Conservation (phyloP, 2,797 vertebrate genomes). For the Allobates femoralis region DNA sequence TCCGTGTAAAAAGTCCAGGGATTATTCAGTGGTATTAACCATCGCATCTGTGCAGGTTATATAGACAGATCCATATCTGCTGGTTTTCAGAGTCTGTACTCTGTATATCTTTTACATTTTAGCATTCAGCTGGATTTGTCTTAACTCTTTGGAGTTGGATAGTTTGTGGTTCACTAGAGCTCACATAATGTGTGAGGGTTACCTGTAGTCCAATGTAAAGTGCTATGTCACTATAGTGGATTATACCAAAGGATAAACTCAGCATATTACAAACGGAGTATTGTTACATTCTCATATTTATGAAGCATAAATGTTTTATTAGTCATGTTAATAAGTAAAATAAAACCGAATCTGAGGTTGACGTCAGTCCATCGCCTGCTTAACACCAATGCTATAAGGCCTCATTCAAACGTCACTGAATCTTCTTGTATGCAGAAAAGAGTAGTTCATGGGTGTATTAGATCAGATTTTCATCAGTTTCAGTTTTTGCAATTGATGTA, state of each 20-base stretch:
- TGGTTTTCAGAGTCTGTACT: neutral
- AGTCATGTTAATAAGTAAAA: too few species aligned
- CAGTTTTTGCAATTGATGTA: too few species aligned
- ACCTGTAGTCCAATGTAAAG: neutral
- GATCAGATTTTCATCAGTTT: too few species aligned
- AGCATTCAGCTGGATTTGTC: neutral
- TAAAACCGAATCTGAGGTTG: too few species aligned
- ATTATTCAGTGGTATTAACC: neutral
- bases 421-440: too few species aligned
- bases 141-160: neutral
- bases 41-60: neutral
- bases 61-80: neutral
- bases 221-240: neutral
- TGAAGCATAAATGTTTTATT: neutral
- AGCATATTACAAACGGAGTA: neutral
- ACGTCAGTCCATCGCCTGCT: too few species aligned
- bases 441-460: too few species aligned
- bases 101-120: neutral
- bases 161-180: too few species aligned
- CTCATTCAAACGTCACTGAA: too few species aligned
- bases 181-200: too few species aligned
- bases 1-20: neutral
- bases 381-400: too few species aligned
- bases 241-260: neutral
- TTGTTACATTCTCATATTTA: neutral